These are phyloP conservation scores for Tethea ocularis DNA, from an alignment of 2,888 invertebrate species.

Conservation along the genomic window DNA sequence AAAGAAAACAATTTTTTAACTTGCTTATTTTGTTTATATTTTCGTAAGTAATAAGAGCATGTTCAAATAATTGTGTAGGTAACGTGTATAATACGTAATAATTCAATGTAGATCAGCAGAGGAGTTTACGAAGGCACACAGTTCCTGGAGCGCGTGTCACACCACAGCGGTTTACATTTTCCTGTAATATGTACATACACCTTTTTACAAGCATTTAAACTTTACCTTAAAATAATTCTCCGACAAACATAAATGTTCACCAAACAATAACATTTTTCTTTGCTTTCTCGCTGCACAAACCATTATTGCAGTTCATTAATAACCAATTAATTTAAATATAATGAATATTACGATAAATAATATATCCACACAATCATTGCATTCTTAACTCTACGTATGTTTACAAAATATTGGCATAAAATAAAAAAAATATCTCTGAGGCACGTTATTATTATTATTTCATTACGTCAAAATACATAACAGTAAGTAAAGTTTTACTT, in stretches of 20 bases:
- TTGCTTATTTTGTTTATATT: conserved; percentile 44
- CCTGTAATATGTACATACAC: conserved; percentile 40
- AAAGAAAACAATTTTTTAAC: conserved; percentile 23
- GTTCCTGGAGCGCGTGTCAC: conserved; percentile 22
- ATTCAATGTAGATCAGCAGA: conserved; percentile 44
- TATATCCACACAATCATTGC: conserved; percentile 40
- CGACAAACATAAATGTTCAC: conserved; percentile 32
- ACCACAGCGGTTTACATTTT: conserved; percentile 3
- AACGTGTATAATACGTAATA: conserved; percentile 36
- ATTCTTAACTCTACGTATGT: conserved; percentile 42
- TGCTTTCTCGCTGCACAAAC: conserved; percentile 41
- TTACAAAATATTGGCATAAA: conserved; percentile 54
- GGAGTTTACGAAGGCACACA: conserved; percentile 48
- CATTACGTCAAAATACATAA: conserved; percentile 44
- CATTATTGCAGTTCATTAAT: conserved; percentile 39
- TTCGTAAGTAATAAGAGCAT: conserved; percentile 49
- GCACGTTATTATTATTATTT: conserved; percentile 49
- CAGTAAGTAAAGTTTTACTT: conserved; percentile 38
- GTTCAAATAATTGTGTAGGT: conserved; percentile 44
- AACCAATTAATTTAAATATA: conserved; percentile 37
- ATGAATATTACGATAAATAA: conserved; percentile 28
- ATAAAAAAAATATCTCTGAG: conserved; percentile 54
- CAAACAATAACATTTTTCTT: conserved; percentile 35
- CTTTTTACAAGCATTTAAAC: conserved; percentile 20
- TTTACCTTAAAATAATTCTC: conserved; percentile 22